phyloP scores from a whole-genome alignment of 2,113 vertebrate species.

The Apodemus sylvaticus region DNA sequence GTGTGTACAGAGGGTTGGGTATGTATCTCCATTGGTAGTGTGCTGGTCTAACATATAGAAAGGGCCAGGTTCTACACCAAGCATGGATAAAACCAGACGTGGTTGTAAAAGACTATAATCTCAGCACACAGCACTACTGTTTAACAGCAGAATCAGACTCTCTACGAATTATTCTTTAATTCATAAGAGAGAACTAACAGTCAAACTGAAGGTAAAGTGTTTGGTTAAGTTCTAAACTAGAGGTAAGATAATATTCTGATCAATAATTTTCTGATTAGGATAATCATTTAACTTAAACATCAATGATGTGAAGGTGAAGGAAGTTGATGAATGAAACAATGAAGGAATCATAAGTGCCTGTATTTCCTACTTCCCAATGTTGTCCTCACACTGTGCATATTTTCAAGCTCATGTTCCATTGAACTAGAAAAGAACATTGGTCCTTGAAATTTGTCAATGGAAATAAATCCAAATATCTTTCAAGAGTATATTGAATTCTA shows the following conservation, averaged over 20 bases:
- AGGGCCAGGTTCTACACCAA: neutral
- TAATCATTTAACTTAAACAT: neutral
- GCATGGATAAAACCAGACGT: neutral
- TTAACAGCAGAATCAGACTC: neutral
- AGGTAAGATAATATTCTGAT: neutral
- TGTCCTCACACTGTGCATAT: neutral
- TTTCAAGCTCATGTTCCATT: neutral
- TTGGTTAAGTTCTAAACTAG: neutral
- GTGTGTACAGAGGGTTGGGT: neutral
- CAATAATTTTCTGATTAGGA: neutral
- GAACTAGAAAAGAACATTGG: neutral
- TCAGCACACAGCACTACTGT: neutral
- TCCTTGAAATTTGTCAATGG: neutral
- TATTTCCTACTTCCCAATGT: neutral
- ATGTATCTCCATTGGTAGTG: neutral
- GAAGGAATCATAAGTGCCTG: neutral
- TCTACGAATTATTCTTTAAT: neutral
- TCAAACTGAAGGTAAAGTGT: neutral
- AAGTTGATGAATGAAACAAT: neutral
- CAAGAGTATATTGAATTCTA: slow-evolving; percentile 1
- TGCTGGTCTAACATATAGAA: neutral
- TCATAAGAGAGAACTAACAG: neutral
- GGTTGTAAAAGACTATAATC: neutral
- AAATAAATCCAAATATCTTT: neutral
- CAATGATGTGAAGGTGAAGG: neutral